Evolutionary conservation across 2,888 invertebrate species (phyloP).

Genomic region (Drosophila bunnanda): DNA sequence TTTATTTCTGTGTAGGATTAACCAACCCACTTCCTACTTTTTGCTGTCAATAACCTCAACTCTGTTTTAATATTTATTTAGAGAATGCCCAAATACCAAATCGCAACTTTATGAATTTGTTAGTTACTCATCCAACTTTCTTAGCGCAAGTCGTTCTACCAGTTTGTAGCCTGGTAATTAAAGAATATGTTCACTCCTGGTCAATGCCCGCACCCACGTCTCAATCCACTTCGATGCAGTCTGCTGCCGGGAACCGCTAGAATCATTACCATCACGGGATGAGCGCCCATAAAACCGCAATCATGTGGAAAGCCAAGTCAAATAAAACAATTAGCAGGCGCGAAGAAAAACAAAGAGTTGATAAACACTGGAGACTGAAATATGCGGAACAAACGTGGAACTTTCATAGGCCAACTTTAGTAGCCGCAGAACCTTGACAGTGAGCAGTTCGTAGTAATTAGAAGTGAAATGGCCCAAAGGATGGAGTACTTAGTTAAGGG

Average conservation of each 20-base stretch:
- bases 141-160: slow-evolving; percentile 9
- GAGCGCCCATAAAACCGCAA: slow-evolving; percentile 39
- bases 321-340: slow-evolving; percentile 71
- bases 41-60: slow-evolving; percentile 1
- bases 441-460: slow-evolving; percentile 29
- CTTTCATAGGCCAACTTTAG: slow-evolving; percentile 50
- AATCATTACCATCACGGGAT: slow-evolving; percentile 31
- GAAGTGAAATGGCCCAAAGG: slow-evolving; percentile 31
- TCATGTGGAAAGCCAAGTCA: slow-evolving; percentile 66
- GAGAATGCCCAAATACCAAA: slow-evolving; percentile 2
- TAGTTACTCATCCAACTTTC: slow-evolving; percentile 15
- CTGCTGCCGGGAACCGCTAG: slow-evolving; percentile 1
- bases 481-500: slow-evolving; percentile 5
- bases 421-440: slow-evolving; percentile 62
- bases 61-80: background rate
- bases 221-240: slow-evolving; percentile 2
- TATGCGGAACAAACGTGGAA: slow-evolving; percentile 1
- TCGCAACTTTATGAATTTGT: background rate
- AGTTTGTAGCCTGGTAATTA: slow-evolving; percentile 16
- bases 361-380: slow-evolving; percentile 54
- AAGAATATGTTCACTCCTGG: slow-evolving; percentile 16
- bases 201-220: slow-evolving; percentile 34
- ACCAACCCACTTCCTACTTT: background rate
- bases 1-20: background rate
- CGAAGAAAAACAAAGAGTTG: slow-evolving; percentile 42